Conservation (phyloP, 1,140 invertebrate species). For the Heliothis virescens region DNA sequence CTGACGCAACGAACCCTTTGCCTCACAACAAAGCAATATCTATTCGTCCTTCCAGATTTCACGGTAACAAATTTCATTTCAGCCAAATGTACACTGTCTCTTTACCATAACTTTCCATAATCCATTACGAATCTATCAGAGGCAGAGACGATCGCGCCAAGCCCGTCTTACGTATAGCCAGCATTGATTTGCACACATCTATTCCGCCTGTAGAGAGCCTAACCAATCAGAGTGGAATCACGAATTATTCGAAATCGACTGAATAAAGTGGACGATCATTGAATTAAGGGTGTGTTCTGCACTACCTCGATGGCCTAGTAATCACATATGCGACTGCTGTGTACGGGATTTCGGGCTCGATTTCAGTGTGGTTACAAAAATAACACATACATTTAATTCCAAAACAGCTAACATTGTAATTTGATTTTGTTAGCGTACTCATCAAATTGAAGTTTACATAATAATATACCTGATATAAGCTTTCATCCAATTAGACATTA, state of each 20-base stretch:
- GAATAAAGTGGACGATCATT: conserved; percentile 31
- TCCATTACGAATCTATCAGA: conserved; percentile 42
- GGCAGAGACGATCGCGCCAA: conserved; percentile 27
- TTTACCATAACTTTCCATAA: conserved; percentile 47
- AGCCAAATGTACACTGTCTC: conserved; percentile 25
- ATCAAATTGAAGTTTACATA: too few species aligned
- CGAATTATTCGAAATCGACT: conserved; percentile 28
- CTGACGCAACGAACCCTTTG: not conserved
- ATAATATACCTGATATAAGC: too few species aligned
- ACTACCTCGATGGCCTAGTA: too few species aligned
- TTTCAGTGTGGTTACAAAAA: too few species aligned
- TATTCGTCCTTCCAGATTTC: conserved; percentile 12
- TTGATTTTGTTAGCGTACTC: too few species aligned
- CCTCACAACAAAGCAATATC: conserved; percentile 21
- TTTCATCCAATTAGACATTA: too few species aligned
- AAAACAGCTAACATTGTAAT: too few species aligned
- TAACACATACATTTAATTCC: too few species aligned
- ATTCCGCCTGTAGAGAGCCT: conserved; percentile 7
- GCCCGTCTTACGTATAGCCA: conserved; percentile 21
- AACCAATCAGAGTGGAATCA: conserved; percentile 31
- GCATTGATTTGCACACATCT: conserved; percentile 38
- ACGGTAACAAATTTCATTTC: conserved; percentile 38
- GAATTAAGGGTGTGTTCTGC: not conserved
- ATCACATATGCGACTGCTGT: too few species aligned
- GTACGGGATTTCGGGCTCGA: too few species aligned